phyloP scores from a whole-genome alignment of 2,888 invertebrate genomes.

The Oegoconia quadripuncta region DNA sequence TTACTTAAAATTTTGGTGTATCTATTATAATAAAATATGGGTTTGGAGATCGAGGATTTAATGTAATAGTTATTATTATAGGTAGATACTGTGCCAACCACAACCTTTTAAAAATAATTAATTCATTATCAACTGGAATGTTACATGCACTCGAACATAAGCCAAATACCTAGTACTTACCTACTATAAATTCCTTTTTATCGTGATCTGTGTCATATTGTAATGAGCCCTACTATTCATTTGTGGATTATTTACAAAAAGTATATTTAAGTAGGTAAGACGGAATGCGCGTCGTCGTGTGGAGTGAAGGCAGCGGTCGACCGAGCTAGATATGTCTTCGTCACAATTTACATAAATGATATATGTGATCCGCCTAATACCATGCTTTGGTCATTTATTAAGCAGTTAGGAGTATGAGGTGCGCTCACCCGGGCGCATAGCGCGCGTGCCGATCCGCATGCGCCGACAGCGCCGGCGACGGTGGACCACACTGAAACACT shows the following conservation, averaged over 20 bases:
- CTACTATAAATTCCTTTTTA: not conserved
- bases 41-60: no score
- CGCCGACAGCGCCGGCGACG: constrained; percentile 58
- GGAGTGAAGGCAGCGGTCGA: constrained; percentile 59
- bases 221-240: constrained; percentile 34
- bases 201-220: no score
- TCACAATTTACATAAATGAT: constrained; percentile 80
- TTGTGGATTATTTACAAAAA: constrained; percentile 55
- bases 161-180: constrained; percentile 31
- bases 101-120: no score
- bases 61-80: no score
- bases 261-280: constrained; percentile 45
- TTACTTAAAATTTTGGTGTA: no score
- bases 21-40: no score
- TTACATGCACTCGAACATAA: not conserved
- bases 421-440: constrained; percentile 58
- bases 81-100: no score
- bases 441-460: constrained; percentile 69
- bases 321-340: constrained; percentile 76
- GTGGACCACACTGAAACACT: constrained; percentile 64
- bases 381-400: constrained; percentile 72
- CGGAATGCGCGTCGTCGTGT: constrained; percentile 69
- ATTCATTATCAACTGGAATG: no score
- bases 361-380: constrained; percentile 76
- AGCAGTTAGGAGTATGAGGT: constrained; percentile 53